These are phyloP conservation scores for Agapornis roseicollis DNA, from an alignment of 2,113 vertebrate genomes.

Conservation along the genomic window DNA sequence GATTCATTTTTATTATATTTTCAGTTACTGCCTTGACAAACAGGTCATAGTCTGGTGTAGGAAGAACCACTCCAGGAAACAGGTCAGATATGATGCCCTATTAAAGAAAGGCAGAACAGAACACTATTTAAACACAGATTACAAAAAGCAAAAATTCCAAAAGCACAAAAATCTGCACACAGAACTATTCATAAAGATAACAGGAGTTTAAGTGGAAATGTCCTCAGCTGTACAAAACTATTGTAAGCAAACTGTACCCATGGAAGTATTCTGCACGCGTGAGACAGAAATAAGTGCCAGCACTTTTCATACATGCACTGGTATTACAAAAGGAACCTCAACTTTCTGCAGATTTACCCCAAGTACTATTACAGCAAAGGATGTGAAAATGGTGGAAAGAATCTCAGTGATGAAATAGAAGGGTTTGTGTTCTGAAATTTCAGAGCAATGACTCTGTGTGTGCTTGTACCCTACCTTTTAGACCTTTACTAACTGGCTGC, in stretches of 20 bases:
- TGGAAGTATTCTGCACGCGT: background rate
- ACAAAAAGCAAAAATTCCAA: background rate
- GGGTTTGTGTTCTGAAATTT: background rate
- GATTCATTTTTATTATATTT: constrained; percentile 82
- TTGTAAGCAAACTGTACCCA: background rate
- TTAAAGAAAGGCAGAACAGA: constrained; percentile 17
- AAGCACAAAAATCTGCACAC: background rate
- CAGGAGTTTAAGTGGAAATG: background rate
- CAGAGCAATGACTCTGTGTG: background rate
- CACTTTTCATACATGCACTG: background rate
- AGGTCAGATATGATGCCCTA: constrained; percentile 95
- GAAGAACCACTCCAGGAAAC: constrained; percentile 89
- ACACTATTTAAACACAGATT: background rate
- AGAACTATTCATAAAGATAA: background rate
- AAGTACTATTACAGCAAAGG: background rate
- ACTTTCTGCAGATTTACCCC: background rate
- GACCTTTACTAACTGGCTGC: background rate
- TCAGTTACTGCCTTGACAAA: constrained; percentile 81
- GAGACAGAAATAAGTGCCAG: background rate
- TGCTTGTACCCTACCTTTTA: background rate
- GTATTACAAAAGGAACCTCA: background rate
- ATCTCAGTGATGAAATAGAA: background rate
- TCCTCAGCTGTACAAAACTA: background rate
- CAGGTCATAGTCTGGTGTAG: constrained; percentile 86
- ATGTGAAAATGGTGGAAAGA: background rate